Conservation (phyloP, 2,888 invertebrate genomes). For the Amphiduros pacificus region DNA sequence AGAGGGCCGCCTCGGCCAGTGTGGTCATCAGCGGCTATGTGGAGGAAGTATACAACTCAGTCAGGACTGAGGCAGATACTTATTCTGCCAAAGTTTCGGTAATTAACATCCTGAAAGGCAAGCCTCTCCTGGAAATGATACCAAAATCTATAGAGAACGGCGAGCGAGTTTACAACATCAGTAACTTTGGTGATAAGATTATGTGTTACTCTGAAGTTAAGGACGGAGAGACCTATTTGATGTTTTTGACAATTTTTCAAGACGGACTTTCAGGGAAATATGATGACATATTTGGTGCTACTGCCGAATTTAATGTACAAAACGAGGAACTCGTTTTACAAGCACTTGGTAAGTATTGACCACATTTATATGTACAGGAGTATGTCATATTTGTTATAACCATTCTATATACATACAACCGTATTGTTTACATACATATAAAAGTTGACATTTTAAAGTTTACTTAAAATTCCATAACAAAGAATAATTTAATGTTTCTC, state of each 20-base stretch:
- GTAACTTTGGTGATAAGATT: constrained; percentile 54
- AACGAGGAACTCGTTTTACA: constrained; percentile 44
- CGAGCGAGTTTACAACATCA: constrained; percentile 43
- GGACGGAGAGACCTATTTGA: constrained; percentile 45
- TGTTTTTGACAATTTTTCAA: constrained; percentile 50
- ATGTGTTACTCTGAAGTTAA: constrained; percentile 54
- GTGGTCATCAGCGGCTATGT: constrained; percentile 43
- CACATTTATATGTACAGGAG: no score
- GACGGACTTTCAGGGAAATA: constrained; percentile 53
- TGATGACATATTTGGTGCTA: constrained; percentile 57
- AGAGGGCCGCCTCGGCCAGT: constrained; percentile 45
- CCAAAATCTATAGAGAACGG: constrained; percentile 5
- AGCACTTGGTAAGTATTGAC: constrained; percentile 44
- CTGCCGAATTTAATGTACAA: constrained; percentile 37
- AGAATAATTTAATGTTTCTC: no score
- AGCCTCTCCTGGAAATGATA: constrained; percentile 30
- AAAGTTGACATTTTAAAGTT: no score
- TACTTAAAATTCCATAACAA: no score
- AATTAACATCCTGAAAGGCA: constrained; percentile 42
- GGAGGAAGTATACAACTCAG: constrained; percentile 40
- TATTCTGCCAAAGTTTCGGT: constrained; percentile 46
- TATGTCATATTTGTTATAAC: no score
- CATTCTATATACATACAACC: no score
- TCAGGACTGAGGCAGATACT: constrained; percentile 40
- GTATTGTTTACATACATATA: no score